These are phyloP conservation scores for Chloroclysta siterata DNA, from an alignment of 2,888 invertebrate genomes.

Conservation along the genomic window DNA sequence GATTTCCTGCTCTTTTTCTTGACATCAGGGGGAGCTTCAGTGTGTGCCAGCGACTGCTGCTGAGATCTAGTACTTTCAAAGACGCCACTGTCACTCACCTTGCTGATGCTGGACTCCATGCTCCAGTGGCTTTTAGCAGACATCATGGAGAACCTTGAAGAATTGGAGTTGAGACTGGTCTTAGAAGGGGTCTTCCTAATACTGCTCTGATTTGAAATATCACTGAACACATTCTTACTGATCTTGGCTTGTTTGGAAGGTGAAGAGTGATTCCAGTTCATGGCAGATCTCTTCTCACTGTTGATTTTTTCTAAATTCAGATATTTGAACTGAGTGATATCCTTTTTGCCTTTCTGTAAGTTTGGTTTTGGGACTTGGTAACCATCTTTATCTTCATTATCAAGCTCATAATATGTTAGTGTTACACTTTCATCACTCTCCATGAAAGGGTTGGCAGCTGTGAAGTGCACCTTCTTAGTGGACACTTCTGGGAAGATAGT, in stretches of 20 bases:
- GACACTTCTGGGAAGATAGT: constrained; percentile 71
- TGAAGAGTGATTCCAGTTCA: constrained; percentile 69
- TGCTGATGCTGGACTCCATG: constrained; percentile 55
- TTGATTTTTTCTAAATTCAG: constrained; percentile 68
- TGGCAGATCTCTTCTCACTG: constrained; percentile 68
- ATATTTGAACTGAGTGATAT: constrained; percentile 78
- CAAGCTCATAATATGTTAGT: constrained; percentile 78
- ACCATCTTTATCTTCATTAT: constrained; percentile 59
- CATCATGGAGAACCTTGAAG: constrained; percentile 62
- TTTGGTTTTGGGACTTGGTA: constrained; percentile 57
- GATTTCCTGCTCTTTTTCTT: constrained; percentile 77
- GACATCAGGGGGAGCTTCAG: constrained; percentile 60
- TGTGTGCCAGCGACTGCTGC: constrained; percentile 56
- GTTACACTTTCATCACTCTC: constrained; percentile 82
- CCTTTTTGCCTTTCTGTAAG: constrained; percentile 48
- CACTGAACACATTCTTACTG: constrained; percentile 60
- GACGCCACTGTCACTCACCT: constrained; percentile 58
- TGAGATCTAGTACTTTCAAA: constrained; percentile 58
- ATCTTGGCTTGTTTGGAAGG: constrained; percentile 75
- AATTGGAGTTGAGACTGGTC: constrained; percentile 66
- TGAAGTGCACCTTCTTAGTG: constrained; percentile 78
- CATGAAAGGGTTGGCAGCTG: constrained; percentile 73
- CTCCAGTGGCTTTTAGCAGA: constrained; percentile 67
- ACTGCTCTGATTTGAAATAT: constrained; percentile 64
- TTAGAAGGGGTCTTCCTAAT: constrained; percentile 76